Base-by-base conservation (phyloP, 2,797 vertebrate genomes). In the Lithobates pipiens region DNA sequence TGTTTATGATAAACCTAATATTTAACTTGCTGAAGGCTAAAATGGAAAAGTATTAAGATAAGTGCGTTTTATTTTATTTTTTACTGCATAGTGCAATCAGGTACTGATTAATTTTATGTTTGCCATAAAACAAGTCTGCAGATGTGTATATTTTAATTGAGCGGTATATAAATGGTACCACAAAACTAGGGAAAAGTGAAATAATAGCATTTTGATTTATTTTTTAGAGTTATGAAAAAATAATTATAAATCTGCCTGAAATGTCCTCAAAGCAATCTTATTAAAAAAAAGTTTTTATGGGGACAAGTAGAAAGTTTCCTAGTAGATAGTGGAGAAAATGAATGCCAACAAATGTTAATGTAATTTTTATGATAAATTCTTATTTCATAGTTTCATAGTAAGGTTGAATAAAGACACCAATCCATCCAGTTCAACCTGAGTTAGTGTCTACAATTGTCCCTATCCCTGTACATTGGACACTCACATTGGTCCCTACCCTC, bases 21-120 rank as follows among this genome's bases (percentile, higher is more conserved):
- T 69, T 76, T 83, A 76, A 76, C 69, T 68, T 69, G 42, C 81
- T 69, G 42, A 29, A 76, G 82, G 82, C 23, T 65, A 54, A 70
- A 76, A 76, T 83, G 39, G n/a, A 76, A 83, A 69, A 65, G 76
- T 63, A 36, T 69, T 42, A 61, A 73, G 39, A 83, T 83, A 70
- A 83, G 72, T 68, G 63, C 13, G 6, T 21, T 83, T 69, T 50
- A 69, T 83, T 83, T 83, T 34, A 34, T 34, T 77, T 81, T 82
- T 76, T 34, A 76, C 63, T 76, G 82, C 73, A 69, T n/a, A 76
- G 73, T 36, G 82, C 82, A 76, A 83, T 83, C 73, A 83, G 82
- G 65, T 83, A 36, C 81, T 50, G 82, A 83, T 83, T 76, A 76
- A 76, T 76, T 83, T 83, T 76, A 83, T 83, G 73, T 68, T 44